A percentile compares a stretch with the other conserved stretches of the same genome.
These are phyloP conservation scores for Amphimedon queenslandica DNA, from an alignment of 37 sponge, comb jelly and placozoan species.

Conservation along the genomic window DNA sequence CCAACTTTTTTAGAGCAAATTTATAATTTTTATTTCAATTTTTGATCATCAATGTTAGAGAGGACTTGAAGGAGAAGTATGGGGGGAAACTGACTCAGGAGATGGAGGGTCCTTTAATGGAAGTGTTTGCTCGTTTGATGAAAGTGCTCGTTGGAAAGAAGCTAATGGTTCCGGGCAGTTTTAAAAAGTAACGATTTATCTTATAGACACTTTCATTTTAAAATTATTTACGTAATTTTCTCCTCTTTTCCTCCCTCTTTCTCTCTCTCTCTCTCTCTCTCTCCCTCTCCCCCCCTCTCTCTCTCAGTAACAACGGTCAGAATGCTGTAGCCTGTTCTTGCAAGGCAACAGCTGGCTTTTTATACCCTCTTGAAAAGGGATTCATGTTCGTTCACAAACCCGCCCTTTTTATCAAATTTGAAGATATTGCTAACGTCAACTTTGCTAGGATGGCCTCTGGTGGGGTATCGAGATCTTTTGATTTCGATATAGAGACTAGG, in stretches of 20 bases:
- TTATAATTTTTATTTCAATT: no score
- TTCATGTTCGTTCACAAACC: constrained; percentile 98
- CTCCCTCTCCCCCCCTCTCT: constrained; percentile 2
- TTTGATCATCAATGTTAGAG: no score
- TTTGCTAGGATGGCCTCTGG: constrained; percentile 86
- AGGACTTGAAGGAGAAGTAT: constrained; percentile 46
- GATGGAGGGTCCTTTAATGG: constrained; percentile 88
- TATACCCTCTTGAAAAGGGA: constrained; percentile 94
- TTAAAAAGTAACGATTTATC: constrained; percentile 78
- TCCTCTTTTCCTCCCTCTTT: neutral
- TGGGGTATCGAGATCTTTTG: constrained; percentile 77
- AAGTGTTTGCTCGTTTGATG: constrained; percentile 88
- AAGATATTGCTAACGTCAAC: constrained; percentile 85
- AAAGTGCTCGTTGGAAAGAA: constrained; percentile 89
- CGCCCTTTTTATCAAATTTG: constrained; percentile 86
- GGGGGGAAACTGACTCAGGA: constrained; percentile 65
- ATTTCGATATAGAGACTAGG: constrained; percentile 89
- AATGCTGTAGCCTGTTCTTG: constrained; percentile 79
- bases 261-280: neutral
- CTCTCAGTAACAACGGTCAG: constrained; percentile 55
- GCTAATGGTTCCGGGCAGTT: constrained; percentile 89
- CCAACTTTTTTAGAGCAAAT: no score
- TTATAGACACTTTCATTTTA: neutral
- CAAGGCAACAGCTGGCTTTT: constrained; percentile 79
- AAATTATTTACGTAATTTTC: neutral